phyloP scores from a whole-genome alignment of 2,113 vertebrate genomes.

The Rhizomys pruinosus region DNA sequence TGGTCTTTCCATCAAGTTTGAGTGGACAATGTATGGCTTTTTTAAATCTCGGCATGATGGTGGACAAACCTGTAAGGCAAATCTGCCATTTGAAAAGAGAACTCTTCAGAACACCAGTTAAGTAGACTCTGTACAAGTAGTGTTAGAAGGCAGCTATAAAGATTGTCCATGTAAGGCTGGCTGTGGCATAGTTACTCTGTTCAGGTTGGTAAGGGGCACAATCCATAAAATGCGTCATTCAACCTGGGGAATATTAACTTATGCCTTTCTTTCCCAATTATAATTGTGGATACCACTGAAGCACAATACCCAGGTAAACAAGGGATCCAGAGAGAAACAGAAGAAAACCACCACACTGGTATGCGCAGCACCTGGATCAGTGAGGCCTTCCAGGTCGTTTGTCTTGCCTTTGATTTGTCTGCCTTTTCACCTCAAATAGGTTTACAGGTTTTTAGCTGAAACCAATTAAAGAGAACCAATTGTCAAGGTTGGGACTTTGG shows the following conservation, averaged over 20 bases:
- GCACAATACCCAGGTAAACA: slow-evolving; percentile 51
- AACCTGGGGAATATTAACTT: slow-evolving; percentile 79
- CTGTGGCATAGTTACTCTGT: slow-evolving; percentile 86
- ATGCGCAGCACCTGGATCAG: slow-evolving; percentile 42
- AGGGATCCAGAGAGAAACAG: slow-evolving; percentile 72
- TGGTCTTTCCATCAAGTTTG: neutral
- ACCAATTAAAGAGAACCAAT: slow-evolving; percentile 80
- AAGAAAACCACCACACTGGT: slow-evolving; percentile 61
- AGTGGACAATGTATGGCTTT: neutral
- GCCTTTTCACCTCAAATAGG: slow-evolving; percentile 77
- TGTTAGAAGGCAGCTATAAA: slow-evolving; percentile 81
- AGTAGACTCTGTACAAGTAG: slow-evolving; percentile 72
- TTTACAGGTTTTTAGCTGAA: slow-evolving; percentile 81
- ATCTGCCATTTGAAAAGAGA: slow-evolving; percentile 83
- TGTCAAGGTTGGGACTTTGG: slow-evolving; percentile 79
- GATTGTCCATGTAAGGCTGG: slow-evolving; percentile 82
- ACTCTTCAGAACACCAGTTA: slow-evolving; percentile 73
- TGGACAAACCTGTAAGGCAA: slow-evolving; percentile 82
- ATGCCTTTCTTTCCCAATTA: slow-evolving; percentile 82
- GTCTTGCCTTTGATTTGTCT: slow-evolving; percentile 75
- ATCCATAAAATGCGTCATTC: slow-evolving; percentile 79
- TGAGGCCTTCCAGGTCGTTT: neutral
- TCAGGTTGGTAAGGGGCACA: slow-evolving; percentile 83
- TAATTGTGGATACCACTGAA: slow-evolving; percentile 75
- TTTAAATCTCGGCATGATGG: slow-evolving; percentile 84